Evolutionary conservation across 2,797 vertebrate genomes (phyloP).

Genomic region (Acanthornis magna): DNA sequence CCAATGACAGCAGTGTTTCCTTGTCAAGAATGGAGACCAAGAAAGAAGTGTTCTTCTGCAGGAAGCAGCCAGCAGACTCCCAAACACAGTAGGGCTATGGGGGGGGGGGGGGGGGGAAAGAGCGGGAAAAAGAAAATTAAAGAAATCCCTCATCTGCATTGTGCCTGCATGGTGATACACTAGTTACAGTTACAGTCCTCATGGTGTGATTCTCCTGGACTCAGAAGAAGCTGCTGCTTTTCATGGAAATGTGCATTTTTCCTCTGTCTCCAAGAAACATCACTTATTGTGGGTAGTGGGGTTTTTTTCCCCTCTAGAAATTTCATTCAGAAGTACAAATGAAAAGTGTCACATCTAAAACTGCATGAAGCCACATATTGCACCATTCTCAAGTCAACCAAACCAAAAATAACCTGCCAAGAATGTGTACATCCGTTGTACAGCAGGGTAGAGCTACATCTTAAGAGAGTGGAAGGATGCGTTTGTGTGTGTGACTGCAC

Average conservation of each 20-base stretch:
- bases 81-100: neutral
- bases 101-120: fast-evolving
- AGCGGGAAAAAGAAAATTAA: neutral
- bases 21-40: neutral
- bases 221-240: neutral
- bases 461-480: neutral
- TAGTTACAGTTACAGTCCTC: neutral
- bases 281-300: neutral
- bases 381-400: constrained; percentile 8
- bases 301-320: neutral
- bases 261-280: neutral
- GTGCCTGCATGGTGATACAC: too few relatives aligned
- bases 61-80: neutral
- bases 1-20: neutral
- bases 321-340: constrained; percentile 13
- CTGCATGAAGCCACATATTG: neutral
- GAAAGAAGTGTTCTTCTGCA: fast-evolving
- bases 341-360: constrained; percentile 35
- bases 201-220: neutral
- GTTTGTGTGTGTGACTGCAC: neutral
- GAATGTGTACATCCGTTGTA: neutral
- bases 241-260: neutral
- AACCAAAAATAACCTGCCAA: constrained; percentile 66
- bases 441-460: neutral
- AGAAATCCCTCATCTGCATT: neutral